Evolutionary conservation across 2,888 invertebrate genomes (phyloP).

Genomic region (Siphlonurus alternatus): DNA sequence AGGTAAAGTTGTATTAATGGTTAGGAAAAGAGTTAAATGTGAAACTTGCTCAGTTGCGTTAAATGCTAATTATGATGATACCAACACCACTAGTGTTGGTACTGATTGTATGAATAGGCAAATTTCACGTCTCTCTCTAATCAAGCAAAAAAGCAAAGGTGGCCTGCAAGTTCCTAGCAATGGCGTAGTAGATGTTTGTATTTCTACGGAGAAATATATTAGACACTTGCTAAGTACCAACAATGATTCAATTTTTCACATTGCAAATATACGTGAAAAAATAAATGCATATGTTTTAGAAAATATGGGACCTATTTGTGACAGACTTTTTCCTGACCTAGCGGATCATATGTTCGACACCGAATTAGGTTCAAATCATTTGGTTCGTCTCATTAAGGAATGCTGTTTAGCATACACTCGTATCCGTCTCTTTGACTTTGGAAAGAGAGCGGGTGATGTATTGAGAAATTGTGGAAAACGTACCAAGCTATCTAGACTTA

Average conservation of each 20-base stretch:
- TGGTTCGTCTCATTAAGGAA: too few relatives aligned
- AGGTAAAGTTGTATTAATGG: neutral
- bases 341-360: neutral
- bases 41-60: neutral
- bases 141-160: neutral
- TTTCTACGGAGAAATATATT: neutral
- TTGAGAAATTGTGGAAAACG: too few relatives aligned
- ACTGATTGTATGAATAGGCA: neutral
- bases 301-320: neutral
- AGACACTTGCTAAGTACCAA: neutral
- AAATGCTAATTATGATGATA: neutral
- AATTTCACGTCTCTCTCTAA: neutral
- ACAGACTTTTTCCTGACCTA: neutral
- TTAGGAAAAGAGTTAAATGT: neutral
- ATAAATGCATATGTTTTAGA: neutral
- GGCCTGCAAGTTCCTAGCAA: neutral
- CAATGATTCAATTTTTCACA: neutral
- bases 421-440: too few relatives aligned
- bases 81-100: neutral
- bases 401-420: too few relatives aligned
- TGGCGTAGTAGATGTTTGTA: neutral
- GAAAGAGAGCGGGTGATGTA: too few relatives aligned
- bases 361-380: too few relatives aligned
- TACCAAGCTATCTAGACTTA: too few relatives aligned
- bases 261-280: neutral